These are phyloP conservation scores for Paramuricea clavata DNA, from an alignment of 92 coral and sea anemone species.

Conservation along the genomic window DNA sequence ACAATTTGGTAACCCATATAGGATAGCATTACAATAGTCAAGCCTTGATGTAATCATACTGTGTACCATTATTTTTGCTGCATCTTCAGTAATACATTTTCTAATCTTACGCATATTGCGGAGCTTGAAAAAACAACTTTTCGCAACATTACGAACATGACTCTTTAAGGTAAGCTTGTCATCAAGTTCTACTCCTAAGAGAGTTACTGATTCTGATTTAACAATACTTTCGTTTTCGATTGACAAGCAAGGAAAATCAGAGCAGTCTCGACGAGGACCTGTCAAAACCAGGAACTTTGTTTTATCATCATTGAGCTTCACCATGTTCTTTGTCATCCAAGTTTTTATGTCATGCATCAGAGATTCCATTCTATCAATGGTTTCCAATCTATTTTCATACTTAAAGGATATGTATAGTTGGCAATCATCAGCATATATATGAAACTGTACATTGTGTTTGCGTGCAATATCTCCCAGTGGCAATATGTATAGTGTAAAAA, in stretches of 20 bases:
- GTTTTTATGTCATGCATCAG: neutral
- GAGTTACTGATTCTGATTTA: neutral
- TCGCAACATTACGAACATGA: constrained; percentile 20
- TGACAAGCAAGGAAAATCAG: neutral
- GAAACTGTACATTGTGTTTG: neutral
- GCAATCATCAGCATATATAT: neutral
- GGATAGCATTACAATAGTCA: neutral
- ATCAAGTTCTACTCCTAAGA: constrained; percentile 23
- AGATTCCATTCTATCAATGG: neutral
- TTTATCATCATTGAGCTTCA: neutral
- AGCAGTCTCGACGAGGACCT: constrained; percentile 2
- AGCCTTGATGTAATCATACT: constrained; percentile 25
- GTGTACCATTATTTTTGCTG: constrained; percentile 16
- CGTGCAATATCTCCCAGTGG: neutral
- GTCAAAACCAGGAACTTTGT: neutral
- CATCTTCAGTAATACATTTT: constrained; percentile 34
- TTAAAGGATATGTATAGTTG: neutral
- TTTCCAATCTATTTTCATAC: neutral
- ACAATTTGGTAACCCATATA: neutral
- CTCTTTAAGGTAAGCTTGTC: neutral
- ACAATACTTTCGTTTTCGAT: neutral
- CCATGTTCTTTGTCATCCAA: constrained; percentile 4
- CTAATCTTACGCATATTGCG: constrained; percentile 33
- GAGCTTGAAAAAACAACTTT: constrained; percentile 19
- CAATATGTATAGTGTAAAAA: neutral